These are phyloP conservation scores for rat (Rattus norvegicus) DNA, from an alignment of 2,113 vertebrate species.

Conservation along the genomic window DNA sequence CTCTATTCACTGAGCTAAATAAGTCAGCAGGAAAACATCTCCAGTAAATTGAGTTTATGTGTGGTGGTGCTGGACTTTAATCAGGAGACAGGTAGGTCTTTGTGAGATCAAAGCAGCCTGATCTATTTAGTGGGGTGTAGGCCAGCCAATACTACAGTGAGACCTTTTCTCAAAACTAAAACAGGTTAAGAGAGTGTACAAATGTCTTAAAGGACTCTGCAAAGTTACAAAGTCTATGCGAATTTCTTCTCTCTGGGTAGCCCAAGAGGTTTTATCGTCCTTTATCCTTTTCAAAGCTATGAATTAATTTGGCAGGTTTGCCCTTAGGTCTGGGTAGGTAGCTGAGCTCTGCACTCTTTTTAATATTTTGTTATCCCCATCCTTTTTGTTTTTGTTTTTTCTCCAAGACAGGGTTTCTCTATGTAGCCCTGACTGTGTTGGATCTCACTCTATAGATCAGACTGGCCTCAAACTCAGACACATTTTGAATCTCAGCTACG, in stretches of 20 bases:
- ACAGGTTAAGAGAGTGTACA: not conserved
- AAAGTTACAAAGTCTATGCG: conserved; percentile 95
- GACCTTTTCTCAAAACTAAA: not conserved
- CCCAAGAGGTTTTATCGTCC: conserved; percentile 91
- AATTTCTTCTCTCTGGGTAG: conserved; percentile 91
- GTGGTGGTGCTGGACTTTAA: not conserved
- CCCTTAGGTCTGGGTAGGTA: conserved; percentile 84
- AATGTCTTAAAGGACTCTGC: conserved; percentile 12
- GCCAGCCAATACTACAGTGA: not conserved
- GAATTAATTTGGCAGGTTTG: conserved; percentile 92
- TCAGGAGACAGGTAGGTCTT: not conserved
- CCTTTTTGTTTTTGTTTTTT: not conserved
- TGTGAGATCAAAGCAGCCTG: not conserved
- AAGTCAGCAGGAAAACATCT: not conserved
- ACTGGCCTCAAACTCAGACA: not conserved
- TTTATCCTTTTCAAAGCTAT: conserved; percentile 92
- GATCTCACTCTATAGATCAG: not conserved
- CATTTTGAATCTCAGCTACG: not conserved
- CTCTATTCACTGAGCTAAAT: not conserved
- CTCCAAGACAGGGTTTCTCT: not conserved
- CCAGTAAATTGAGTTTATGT: not conserved
- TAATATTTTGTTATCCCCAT: not conserved
- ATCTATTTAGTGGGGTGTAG: not conserved
- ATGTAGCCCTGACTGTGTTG: not conserved
- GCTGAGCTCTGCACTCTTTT: not conserved